Conservation (phyloP, 1,140 invertebrate genomes). For the Adoxophyes honmai region DNA sequence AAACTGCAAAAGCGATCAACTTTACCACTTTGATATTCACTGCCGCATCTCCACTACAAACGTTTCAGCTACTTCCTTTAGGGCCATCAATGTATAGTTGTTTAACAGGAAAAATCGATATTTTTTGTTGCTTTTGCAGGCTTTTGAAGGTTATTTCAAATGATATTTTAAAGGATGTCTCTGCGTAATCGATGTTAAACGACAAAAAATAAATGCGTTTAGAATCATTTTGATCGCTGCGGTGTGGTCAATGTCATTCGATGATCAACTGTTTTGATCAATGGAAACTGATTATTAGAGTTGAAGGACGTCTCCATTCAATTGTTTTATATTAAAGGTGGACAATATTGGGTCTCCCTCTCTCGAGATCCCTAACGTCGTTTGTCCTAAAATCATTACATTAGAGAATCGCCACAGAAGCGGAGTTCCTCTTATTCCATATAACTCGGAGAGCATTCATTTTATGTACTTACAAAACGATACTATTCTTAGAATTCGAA, state of each 20-base stretch:
- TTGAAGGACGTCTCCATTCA: too few relatives aligned
- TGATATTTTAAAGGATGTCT: constrained; percentile 34
- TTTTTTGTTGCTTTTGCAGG: not conserved
- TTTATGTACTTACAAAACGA: too few relatives aligned
- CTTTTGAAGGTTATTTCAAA: constrained; percentile 23
- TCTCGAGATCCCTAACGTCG: too few relatives aligned
- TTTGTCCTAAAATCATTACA: too few relatives aligned
- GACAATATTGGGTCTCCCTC: too few relatives aligned
- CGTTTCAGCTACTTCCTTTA: not conserved
- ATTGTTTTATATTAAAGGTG: too few relatives aligned
- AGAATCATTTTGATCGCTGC: not conserved
- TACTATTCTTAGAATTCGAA: too few relatives aligned
- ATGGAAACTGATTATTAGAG: too few relatives aligned
- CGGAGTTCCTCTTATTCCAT: too few relatives aligned
- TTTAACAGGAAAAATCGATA: not conserved
- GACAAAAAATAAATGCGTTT: constrained; percentile 22
- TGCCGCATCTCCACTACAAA: constrained; percentile 9
- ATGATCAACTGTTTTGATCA: not conserved
- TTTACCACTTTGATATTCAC: too few relatives aligned
- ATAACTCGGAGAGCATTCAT: too few relatives aligned
- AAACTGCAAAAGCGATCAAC: not conserved
- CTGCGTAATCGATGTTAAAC: constrained; percentile 29
- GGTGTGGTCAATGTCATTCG: not conserved
- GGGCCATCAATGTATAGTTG: not conserved
- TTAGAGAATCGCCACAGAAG: too few relatives aligned